phyloP scores from a whole-genome alignment of 2,113 vertebrate genomes.

The Diadophis punctatus region DNA sequence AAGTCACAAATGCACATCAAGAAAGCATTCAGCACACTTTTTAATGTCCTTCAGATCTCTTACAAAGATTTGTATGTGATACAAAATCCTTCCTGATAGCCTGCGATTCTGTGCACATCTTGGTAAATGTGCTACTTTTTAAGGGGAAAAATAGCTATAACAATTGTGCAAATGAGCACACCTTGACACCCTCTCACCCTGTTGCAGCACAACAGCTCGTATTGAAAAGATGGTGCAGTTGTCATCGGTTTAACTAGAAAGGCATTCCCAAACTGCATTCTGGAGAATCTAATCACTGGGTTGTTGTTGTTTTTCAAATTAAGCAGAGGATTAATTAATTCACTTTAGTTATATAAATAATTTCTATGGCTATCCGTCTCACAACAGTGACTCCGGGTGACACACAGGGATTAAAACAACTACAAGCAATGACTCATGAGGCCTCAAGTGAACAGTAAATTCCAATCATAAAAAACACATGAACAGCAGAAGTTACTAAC shows the following conservation, averaged over 20 bases:
- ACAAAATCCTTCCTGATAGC: constrained; percentile 19
- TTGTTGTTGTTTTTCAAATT: background rate
- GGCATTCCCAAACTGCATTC: background rate
- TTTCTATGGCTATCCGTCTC: background rate
- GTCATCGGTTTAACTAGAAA: background rate
- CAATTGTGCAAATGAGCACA: background rate
- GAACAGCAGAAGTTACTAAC: background rate
- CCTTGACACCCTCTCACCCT: background rate
- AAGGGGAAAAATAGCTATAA: background rate
- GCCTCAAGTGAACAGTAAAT: background rate
- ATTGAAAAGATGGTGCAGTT: background rate
- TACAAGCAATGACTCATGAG: background rate
- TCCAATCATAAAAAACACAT: background rate
- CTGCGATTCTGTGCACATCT: background rate
- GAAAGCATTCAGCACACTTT: constrained; percentile 13
- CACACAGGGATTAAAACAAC: background rate
- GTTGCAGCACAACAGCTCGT: background rate
- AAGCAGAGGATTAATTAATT: background rate
- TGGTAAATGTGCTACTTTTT: background rate
- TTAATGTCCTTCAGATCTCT: constrained; percentile 31
- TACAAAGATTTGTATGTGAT: background rate
- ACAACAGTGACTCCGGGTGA: background rate
- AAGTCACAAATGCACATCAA: constrained; percentile 44
- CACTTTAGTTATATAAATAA: background rate
- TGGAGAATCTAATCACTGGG: background rate